Percentiles rank a stretch among this genome's conserved stretches.
phyloP scores from a whole-genome alignment of 1,140 invertebrate genomes.

The Mactra quadrangularis region DNA sequence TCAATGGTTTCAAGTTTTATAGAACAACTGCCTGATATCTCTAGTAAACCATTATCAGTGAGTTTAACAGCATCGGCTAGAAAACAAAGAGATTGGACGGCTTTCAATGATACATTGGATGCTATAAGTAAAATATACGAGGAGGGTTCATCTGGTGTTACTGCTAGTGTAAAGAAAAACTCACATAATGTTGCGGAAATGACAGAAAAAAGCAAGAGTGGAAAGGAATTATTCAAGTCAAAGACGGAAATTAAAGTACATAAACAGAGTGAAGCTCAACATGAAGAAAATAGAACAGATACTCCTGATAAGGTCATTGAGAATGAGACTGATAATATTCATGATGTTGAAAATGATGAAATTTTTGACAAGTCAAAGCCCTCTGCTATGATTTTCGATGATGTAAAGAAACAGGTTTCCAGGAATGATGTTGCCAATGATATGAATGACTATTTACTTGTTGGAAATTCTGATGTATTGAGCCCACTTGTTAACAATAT shows the following conservation, averaged over 20 bases:
- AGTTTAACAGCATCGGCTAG: slow-evolving; percentile 10
- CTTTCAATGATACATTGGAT: slow-evolving; percentile 45
- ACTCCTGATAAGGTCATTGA: not conserved
- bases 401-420: too few species aligned
- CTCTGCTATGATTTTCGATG: too few species aligned
- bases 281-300: not conserved
- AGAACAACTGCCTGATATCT: too few species aligned
- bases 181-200: not conserved
- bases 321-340: not conserved
- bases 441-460: too few species aligned
- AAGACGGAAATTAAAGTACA: not conserved
- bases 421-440: too few species aligned
- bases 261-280: not conserved
- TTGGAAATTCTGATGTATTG: not conserved
- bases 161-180: not conserved
- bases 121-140: slow-evolving; percentile 23
- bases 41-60: not conserved
- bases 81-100: slow-evolving; percentile 28
- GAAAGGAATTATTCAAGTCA: not conserved
- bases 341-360: not conserved
- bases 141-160: not conserved
- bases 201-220: not conserved
- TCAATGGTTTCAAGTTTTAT: too few species aligned
- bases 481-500: too few species aligned
- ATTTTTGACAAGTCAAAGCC: not conserved